Evolutionary conservation across 2,113 vertebrate genomes (phyloP).

Genomic region (Porphyrio hochstetteri): DNA sequence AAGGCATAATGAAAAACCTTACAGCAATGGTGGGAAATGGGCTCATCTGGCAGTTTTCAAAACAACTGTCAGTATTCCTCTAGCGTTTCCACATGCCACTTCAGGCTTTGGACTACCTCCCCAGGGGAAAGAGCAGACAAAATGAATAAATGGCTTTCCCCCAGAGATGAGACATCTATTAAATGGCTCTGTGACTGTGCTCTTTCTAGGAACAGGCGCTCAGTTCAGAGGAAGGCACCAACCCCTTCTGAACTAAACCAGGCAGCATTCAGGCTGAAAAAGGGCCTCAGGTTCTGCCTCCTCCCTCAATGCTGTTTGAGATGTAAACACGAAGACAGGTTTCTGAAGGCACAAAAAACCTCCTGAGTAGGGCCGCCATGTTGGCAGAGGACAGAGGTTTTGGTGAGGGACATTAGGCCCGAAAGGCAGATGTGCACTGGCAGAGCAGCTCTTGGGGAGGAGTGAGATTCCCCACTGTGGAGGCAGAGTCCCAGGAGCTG

Average conservation of each 20-base stretch:
- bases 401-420: neutral
- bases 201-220: neutral
- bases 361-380: neutral
- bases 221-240: neutral
- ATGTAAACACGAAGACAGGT: neutral
- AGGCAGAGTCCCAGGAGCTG: neutral
- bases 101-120: neutral
- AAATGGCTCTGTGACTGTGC: neutral
- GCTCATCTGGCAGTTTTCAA: neutral
- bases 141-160: neutral
- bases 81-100: neutral
- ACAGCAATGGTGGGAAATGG: neutral
- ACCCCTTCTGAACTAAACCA: neutral
- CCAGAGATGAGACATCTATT: neutral
- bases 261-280: neutral
- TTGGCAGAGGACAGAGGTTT: fast-evolving
- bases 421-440: neutral
- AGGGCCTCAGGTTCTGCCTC: neutral
- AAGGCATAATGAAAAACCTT: constrained; percentile 24
- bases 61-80: neutral
- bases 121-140: neutral
- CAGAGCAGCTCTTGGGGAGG: neutral
- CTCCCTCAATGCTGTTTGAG: neutral
- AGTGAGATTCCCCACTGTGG: fast-evolving
- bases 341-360: neutral